phyloP scores from a whole-genome alignment of 2,888 invertebrate genomes.

The Ethmia dodecea region DNA sequence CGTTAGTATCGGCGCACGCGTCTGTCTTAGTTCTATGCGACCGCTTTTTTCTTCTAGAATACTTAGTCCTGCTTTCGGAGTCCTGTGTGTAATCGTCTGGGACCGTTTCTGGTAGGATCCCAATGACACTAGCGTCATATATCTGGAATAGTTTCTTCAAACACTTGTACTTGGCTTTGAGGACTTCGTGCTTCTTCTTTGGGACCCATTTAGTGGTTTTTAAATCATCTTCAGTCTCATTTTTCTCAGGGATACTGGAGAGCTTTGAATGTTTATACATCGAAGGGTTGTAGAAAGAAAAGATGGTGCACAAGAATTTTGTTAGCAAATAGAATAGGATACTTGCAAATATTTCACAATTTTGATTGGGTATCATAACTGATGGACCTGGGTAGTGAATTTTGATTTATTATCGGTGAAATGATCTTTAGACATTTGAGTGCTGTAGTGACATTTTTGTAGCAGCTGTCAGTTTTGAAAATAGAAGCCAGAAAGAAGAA shows the following conservation, averaged over 20 bases:
- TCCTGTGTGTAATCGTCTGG: slow-evolving; percentile 19
- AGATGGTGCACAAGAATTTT: slow-evolving; percentile 44
- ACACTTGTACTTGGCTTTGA: slow-evolving; percentile 68
- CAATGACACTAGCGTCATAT: slow-evolving; percentile 61
- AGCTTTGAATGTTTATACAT: slow-evolving; percentile 31
- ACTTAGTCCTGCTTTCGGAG: slow-evolving; percentile 12
- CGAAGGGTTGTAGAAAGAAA: slow-evolving; percentile 27
- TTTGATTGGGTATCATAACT: slow-evolving; percentile 30
- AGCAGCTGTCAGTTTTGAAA: slow-evolving; percentile 1
- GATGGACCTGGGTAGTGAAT: slow-evolving; percentile 27
- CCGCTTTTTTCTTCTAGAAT: slow-evolving; percentile 36
- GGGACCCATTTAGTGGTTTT: slow-evolving; percentile 55
- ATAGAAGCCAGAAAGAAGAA: too few species aligned
- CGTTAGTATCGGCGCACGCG: slow-evolving; percentile 50
- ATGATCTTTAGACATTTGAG: slow-evolving; percentile 13
- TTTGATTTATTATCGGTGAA: neutral
- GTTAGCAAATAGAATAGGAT: slow-evolving; percentile 38
- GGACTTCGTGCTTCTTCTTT: slow-evolving; percentile 63
- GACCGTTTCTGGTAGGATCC: slow-evolving; percentile 46
- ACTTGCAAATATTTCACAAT: slow-evolving; percentile 49
- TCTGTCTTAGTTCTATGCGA: slow-evolving; percentile 55
- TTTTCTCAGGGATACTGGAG: slow-evolving; percentile 50
- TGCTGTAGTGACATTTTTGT: slow-evolving; percentile 48
- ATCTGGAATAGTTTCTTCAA: slow-evolving; percentile 65
- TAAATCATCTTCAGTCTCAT: slow-evolving; percentile 40